phyloP scores from a whole-genome alignment of 2,888 invertebrate species.

The Caenorhabditis uteleia region DNA sequence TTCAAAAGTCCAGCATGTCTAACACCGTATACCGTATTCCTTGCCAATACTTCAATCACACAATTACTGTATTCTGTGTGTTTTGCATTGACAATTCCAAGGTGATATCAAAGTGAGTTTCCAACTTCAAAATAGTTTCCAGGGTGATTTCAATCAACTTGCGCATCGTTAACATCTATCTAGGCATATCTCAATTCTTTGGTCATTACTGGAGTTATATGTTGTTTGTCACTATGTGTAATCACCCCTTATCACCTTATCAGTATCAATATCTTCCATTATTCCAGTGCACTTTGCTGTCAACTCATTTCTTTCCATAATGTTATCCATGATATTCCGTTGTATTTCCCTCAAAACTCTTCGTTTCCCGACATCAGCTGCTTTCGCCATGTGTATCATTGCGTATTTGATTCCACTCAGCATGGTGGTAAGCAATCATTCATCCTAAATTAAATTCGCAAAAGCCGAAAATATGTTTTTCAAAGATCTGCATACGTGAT shows the following conservation, averaged over 20 bases:
- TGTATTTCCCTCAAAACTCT: slow-evolving; percentile 28
- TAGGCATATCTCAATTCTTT: slow-evolving; percentile 29
- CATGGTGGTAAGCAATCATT: slow-evolving; percentile 16
- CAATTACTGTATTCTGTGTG: slow-evolving; percentile 27
- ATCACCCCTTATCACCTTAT: too few relatives aligned
- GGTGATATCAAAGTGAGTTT: slow-evolving; percentile 2
- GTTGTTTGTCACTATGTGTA: slow-evolving; percentile 35
- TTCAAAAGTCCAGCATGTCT: slow-evolving; percentile 38
- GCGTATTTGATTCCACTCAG: slow-evolving; percentile 29
- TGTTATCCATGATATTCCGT: slow-evolving; percentile 39
- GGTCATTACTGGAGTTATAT: slow-evolving; percentile 41
- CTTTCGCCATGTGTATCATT: slow-evolving; percentile 28
- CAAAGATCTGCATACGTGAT: slow-evolving; percentile 9
- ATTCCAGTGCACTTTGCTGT: slow-evolving; percentile 39
- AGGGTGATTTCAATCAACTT: slow-evolving; percentile 39
- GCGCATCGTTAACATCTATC: slow-evolving; percentile 31
- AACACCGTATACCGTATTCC: slow-evolving; percentile 36
- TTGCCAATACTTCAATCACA: slow-evolving; percentile 39
- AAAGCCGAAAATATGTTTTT: neutral
- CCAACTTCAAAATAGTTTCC: neutral
- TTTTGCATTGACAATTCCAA: slow-evolving; percentile 24
- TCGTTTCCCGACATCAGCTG: slow-evolving; percentile 33
- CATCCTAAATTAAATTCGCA: too few relatives aligned
- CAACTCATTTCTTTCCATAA: slow-evolving; percentile 36
- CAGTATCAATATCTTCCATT: neutral